Evolutionary conservation across 2,797 vertebrate genomes (phyloP).

Genomic region (Acipenser ruthenus): DNA sequence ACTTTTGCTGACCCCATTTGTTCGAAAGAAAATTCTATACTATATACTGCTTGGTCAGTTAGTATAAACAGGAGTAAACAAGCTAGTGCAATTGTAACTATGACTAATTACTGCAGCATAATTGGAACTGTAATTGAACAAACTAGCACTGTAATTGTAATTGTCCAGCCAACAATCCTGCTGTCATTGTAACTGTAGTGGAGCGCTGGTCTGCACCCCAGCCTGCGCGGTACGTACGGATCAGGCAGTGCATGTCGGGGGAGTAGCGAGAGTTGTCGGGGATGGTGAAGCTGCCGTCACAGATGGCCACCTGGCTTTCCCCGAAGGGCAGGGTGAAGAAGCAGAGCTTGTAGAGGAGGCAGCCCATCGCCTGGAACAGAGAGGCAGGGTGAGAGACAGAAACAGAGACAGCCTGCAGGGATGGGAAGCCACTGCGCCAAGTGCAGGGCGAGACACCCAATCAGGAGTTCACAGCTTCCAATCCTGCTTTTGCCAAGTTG

Average conservation of each 20-base stretch:
- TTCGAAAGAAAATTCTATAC: too few species aligned
- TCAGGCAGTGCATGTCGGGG: conserved; percentile 95
- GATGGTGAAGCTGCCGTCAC: conserved; percentile 95
- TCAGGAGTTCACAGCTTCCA: too few species aligned
- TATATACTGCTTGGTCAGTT: too few species aligned
- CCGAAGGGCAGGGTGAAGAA: conserved; percentile 95
- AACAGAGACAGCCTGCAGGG: too few species aligned
- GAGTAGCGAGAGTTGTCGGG: conserved; percentile 93
- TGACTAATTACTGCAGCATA: too few species aligned
- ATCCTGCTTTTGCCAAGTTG: conserved; percentile 76
- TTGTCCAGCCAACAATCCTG: too few species aligned
- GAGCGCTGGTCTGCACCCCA: background rate
- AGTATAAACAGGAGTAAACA: background rate
- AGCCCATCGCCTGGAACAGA: conserved; percentile 79
- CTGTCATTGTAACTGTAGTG: too few species aligned
- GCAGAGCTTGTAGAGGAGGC: conserved; percentile 94
- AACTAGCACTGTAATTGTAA: too few species aligned
- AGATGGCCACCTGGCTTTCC: conserved; percentile 97
- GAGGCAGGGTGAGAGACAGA: conserved; percentile 16
- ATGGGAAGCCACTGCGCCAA: too few species aligned
- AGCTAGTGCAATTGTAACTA: background rate
- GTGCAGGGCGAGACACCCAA: too few species aligned
- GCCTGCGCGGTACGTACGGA: conserved; percentile 72
- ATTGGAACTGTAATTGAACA: too few species aligned
- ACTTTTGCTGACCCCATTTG: too few species aligned